Base-by-base conservation (phyloP, 2,888 invertebrate species). In the Unio pictorum region DNA sequence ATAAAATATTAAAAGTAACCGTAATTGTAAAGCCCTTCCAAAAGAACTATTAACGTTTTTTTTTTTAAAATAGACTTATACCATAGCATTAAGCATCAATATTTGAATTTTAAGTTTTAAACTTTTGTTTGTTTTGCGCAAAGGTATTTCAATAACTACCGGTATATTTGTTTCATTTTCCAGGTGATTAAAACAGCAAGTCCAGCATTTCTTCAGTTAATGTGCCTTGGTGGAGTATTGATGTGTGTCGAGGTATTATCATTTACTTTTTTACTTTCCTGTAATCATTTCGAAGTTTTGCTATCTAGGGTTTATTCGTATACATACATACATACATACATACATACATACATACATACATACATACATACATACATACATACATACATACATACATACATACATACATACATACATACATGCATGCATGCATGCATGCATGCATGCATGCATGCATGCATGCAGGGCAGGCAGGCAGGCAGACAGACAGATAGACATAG, bases 121-220 rank as follows among this genome's bases (percentile, higher is more conserved):
- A 11, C 45, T 45, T 45, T 45, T 3, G 11, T 45, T 45, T 45
- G 11, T 11, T 45, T 45, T 45, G 11, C 15, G 11, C 15, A 45
- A 11, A 0, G 15, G 45, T 15, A 45, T 45, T 11, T 15, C 11
- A 11, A 15, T 45, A 45, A 45, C 15, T 45, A 23, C 23, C 23
- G 23, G 3, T 45, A 45, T 45, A 15, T 45, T 11, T 45, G 8
- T 26, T 58, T 64, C 57, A 30, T 93, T 64, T 71, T 95, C 76
- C 95, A 96, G 92, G 96, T 96, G 69, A 96, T 97, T 90, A 95
- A 96, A 85, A 96, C 96, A 18, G 96, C 97, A 73, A 96, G 96
- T 86, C 97, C 97, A 15, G 95, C 96, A 80, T 97, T 97, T 90
- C 92, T 97, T 69, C 94, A 95, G 81, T 95, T 97, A 84, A 97